Evolutionary conservation across 2,888 invertebrate species (phyloP).

Genomic region (Calameuta pallipes): DNA sequence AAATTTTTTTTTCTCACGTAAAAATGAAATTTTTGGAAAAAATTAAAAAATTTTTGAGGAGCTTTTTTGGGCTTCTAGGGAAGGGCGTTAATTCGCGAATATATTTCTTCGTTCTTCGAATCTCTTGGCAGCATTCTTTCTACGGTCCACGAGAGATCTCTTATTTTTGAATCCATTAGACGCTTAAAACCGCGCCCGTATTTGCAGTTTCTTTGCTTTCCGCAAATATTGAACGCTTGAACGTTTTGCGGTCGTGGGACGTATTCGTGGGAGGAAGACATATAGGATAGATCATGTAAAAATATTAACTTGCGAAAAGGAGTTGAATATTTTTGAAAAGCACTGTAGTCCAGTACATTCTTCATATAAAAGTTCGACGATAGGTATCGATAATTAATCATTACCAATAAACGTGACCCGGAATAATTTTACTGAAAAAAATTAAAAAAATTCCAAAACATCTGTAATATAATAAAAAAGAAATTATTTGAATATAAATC

Average conservation of each 20-base stretch:
- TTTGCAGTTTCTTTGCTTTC: conserved; percentile 41
- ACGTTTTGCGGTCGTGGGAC: conserved; percentile 32
- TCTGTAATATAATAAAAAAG: background rate
- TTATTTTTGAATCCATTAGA: background rate
- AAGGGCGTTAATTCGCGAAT: background rate
- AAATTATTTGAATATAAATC: background rate
- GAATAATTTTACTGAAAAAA: too few relatives aligned
- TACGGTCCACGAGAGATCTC: background rate
- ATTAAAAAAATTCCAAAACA: too few relatives aligned
- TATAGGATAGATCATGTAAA: background rate
- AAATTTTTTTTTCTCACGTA: background rate
- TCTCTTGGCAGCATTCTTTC: background rate
- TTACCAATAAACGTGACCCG: background rate
- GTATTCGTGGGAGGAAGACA: conserved; percentile 35
- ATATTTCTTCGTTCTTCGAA: background rate
- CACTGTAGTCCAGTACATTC: background rate
- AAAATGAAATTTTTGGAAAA: background rate
- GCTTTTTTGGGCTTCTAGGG: too few relatives aligned
- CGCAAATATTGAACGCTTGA: conserved; percentile 43
- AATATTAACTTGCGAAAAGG: background rate
- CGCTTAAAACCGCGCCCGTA: conserved; percentile 20
- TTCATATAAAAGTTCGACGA: background rate
- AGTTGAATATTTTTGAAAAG: background rate
- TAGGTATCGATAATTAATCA: background rate
- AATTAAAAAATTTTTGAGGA: too few relatives aligned